Evolutionary conservation across 1,140 invertebrate species (phyloP).

Genomic region (Maconellicoccus hirsutus): DNA sequence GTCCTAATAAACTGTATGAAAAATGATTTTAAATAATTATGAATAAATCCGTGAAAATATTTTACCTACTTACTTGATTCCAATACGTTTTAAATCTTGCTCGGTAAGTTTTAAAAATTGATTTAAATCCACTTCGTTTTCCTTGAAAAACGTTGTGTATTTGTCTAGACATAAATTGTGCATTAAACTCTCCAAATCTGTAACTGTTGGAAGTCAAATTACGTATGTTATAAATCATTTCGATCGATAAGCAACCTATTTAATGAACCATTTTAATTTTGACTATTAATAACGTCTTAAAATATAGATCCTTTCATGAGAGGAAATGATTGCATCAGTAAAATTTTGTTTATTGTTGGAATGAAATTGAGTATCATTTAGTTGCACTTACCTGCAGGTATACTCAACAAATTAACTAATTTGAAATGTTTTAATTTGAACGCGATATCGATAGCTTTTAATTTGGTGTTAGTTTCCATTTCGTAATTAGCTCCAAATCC

Average conservation of each 20-base stretch:
- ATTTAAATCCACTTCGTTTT: neutral
- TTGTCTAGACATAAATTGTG: neutral
- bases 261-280: too few relatives aligned
- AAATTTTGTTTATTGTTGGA: too few relatives aligned
- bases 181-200: neutral
- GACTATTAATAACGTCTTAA: too few relatives aligned
- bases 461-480: neutral
- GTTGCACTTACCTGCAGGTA: constrained; percentile 8
- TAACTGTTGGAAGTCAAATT: too few relatives aligned
- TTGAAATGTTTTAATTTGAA: neutral
- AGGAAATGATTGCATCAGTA: too few relatives aligned
- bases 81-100: neutral
- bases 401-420: neutral
- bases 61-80: neutral
- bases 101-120: neutral
- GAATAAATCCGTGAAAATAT: too few relatives aligned
- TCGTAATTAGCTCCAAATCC: neutral
- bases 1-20: neutral
- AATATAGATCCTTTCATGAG: too few relatives aligned
- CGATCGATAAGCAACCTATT: too few relatives aligned
- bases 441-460: neutral
- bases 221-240: too few relatives aligned
- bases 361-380: neutral
- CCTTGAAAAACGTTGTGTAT: neutral
- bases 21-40: too few relatives aligned